Conservation (phyloP, 2,888 invertebrate genomes). For the Lepidocyrtoides sp. region DNA sequence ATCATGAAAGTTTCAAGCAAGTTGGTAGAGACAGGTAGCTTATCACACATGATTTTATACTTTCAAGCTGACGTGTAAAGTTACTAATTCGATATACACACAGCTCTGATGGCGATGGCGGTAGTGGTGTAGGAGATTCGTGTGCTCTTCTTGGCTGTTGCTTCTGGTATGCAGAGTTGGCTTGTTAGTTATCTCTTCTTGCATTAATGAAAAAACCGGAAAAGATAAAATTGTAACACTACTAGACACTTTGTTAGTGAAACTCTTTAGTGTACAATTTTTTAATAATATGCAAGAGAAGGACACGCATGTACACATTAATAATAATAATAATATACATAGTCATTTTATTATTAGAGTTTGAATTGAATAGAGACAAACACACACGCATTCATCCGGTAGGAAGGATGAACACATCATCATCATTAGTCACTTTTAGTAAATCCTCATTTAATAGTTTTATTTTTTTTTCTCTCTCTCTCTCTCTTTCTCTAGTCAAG, state of each 20-base stretch:
- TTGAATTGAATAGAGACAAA: conserved; percentile 8
- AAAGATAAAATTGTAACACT: conserved; percentile 68
- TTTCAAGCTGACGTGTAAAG: conserved; percentile 70
- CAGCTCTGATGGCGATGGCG: background rate
- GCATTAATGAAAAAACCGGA: conserved; percentile 72
- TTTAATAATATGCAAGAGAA: conserved; percentile 60
- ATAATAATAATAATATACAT: conserved; percentile 10
- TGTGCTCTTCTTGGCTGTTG: background rate
- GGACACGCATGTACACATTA: conserved; percentile 29
- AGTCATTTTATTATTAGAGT: background rate
- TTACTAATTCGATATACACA: conserved; percentile 22
- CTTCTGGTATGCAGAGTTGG: background rate
- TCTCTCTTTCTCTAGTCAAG: conserved; percentile 11
- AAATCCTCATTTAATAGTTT: conserved; percentile 51
- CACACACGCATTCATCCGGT: conserved; percentile 32
- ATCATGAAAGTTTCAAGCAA: background rate
- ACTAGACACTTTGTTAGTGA: conserved; percentile 32
- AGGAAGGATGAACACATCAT: background rate
- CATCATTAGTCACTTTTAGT: conserved; percentile 52
- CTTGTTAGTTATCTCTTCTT: too few relatives aligned
- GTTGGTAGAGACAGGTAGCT: conserved; percentile 44
- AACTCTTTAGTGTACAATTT: conserved; percentile 37
- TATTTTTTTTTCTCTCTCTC: background rate
- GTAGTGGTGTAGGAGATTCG: too few relatives aligned
- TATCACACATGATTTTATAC: conserved; percentile 33